phyloP scores from a whole-genome alignment of 2,888 invertebrate genomes.

The Craniophora ligustri region DNA sequence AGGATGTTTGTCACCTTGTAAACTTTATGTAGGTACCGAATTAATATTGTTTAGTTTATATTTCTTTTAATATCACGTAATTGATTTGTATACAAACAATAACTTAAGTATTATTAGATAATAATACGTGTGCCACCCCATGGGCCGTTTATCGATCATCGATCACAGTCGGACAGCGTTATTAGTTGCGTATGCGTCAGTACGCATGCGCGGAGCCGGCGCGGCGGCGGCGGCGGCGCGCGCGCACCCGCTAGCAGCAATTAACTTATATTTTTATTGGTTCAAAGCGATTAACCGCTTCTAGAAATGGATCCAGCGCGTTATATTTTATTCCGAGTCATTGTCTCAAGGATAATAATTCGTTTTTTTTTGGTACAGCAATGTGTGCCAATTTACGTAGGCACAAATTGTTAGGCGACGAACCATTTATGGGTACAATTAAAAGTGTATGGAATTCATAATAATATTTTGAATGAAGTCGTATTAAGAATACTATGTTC shows the following conservation, averaged over 20 bases:
- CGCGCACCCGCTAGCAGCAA: constrained; percentile 43
- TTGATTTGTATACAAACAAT: constrained; percentile 33
- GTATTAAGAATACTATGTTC: neutral
- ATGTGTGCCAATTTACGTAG: constrained; percentile 17
- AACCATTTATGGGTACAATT: constrained; percentile 26
- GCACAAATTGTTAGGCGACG: constrained; percentile 24
- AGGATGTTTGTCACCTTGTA: no score
- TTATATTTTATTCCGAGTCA: constrained; percentile 41
- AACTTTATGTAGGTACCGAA: no score
- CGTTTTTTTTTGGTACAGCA: constrained; percentile 29
- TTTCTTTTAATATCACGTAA: neutral
- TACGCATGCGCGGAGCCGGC: constrained; percentile 26
- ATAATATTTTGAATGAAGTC: constrained; percentile 28
- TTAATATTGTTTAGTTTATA: neutral
- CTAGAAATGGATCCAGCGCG: constrained; percentile 41
- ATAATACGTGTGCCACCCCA: constrained; percentile 6
- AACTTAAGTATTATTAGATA: constrained; percentile 25
- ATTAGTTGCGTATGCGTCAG: constrained; percentile 32
- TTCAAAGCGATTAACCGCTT: constrained; percentile 46
- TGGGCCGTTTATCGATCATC: constrained; percentile 31
- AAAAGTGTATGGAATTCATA: constrained; percentile 30
- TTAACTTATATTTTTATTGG: constrained; percentile 52
- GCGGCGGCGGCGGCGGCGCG: constrained; percentile 32
- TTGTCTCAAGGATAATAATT: constrained; percentile 31
- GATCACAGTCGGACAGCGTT: constrained; percentile 38